Evolutionary conservation across 2,113 vertebrate species (phyloP).

Genomic region (Colius striatus): DNA sequence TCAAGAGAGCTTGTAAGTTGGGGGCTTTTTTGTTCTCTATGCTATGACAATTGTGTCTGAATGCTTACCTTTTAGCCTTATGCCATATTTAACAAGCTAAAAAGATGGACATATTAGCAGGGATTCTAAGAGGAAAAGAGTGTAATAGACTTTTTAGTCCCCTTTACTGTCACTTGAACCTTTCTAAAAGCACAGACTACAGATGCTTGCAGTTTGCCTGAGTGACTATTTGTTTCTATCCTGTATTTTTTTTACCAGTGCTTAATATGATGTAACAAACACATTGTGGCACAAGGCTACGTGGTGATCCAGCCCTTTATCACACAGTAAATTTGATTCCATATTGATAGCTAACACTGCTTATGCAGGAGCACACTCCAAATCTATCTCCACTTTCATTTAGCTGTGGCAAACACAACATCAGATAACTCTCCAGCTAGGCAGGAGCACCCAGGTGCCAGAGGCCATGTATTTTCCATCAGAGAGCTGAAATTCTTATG

Average conservation of each 20-base stretch:
- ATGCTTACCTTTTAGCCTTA: constrained; percentile 5
- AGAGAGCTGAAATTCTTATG: not conserved
- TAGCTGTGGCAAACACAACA: not conserved
- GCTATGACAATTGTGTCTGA: not conserved
- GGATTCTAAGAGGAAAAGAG: not conserved
- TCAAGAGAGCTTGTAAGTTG: not conserved
- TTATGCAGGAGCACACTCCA: not conserved
- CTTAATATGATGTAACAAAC: not conserved
- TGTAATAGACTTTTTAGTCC: not conserved
- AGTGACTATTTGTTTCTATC: not conserved
- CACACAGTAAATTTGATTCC: not conserved
- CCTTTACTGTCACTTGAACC: not conserved
- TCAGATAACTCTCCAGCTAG: not conserved
- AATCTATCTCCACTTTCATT: not conserved
- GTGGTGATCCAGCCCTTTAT: not conserved
- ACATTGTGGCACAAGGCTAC: accelerated
- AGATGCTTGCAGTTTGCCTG: not conserved
- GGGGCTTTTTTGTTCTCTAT: not conserved
- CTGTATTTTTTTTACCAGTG: not conserved
- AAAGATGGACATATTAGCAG: not conserved
- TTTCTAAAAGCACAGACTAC: not conserved
- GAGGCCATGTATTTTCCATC: not conserved
- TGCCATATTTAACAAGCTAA: not conserved
- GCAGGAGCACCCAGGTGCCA: not conserved
- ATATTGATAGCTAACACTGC: not conserved